phyloP scores from a whole-genome alignment of 2,113 vertebrate species.

The Nestor notabilis region DNA sequence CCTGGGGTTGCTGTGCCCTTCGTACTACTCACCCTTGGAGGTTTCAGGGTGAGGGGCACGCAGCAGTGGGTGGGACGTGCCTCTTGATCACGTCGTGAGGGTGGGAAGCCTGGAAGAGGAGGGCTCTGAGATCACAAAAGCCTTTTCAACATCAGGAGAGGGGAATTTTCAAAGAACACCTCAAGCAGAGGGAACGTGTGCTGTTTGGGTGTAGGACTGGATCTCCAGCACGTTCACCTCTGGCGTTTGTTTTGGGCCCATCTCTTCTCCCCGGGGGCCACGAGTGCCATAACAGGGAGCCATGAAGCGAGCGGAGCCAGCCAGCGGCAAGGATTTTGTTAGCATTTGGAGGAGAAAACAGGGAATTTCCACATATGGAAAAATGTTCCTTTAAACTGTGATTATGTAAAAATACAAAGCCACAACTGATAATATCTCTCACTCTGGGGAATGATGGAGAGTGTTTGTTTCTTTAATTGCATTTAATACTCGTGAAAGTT shows the following conservation, averaged over 20 bases:
- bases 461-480: conserved; percentile 69
- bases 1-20: not conserved
- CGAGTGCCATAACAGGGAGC: conserved; percentile 45
- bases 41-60: not conserved
- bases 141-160: not conserved
- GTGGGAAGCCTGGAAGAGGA: conserved; percentile 2
- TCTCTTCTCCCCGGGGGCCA: not conserved
- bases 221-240: conserved; percentile 55
- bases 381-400: conserved; percentile 72
- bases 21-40: not conserved
- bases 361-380: conserved; percentile 73
- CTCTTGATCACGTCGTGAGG: not conserved
- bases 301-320: not conserved
- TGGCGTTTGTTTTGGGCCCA: conserved; percentile 54
- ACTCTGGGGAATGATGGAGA: conserved; percentile 55
- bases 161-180: conserved; percentile 63
- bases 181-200: not conserved
- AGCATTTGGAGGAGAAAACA: conserved; percentile 62
- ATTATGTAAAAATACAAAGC: conserved; percentile 72
- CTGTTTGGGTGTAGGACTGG: conserved; percentile 45
- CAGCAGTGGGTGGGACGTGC: not conserved
- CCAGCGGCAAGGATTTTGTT: conserved; percentile 64
- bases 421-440: conserved; percentile 64
- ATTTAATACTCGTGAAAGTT: conserved; percentile 54
- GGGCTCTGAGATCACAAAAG: conserved; percentile 21